Conservation (phyloP, 1,140 invertebrate genomes). For the Brachionus manjavacas region DNA sequence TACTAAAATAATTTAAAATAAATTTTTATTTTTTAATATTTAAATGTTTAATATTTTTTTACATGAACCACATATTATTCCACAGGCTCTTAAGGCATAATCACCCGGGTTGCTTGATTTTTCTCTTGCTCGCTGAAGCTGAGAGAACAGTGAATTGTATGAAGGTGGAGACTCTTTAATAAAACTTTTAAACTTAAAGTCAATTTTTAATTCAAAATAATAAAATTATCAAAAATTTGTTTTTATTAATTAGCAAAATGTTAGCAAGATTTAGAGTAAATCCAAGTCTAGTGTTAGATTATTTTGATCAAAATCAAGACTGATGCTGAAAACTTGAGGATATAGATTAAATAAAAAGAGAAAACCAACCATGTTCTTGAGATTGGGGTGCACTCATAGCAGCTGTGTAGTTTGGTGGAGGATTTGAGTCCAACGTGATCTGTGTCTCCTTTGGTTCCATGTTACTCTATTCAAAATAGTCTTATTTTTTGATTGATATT, state of each 20-base stretch:
- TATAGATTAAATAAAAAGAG: not conserved
- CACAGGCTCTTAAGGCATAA: conserved; percentile 7
- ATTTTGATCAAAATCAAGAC: too few species aligned
- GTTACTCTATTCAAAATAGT: not conserved
- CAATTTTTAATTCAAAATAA: not conserved
- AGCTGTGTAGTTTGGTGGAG: not conserved
- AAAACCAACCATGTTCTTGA: not conserved
- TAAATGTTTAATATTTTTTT: not conserved
- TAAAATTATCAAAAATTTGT: too few species aligned
- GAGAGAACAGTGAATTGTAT: not conserved
- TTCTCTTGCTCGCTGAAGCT: conserved; percentile 12
- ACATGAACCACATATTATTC: conserved; percentile 29
- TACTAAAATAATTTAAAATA: not conserved
- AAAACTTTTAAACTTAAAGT: not conserved
- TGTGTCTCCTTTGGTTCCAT: not conserved
- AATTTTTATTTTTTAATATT: not conserved
- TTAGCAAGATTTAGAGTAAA: too few species aligned
- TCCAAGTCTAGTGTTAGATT: too few species aligned
- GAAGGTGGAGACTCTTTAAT: conserved; percentile 1
- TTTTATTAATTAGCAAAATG: too few species aligned
- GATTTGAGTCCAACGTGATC: not conserved
- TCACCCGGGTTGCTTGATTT: conserved; percentile 26
- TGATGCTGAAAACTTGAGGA: not conserved
- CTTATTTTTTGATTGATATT: not conserved
- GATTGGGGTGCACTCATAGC: not conserved